Base-by-base conservation (phyloP, 2,113 vertebrate species). In the Circaetus gallicus region DNA sequence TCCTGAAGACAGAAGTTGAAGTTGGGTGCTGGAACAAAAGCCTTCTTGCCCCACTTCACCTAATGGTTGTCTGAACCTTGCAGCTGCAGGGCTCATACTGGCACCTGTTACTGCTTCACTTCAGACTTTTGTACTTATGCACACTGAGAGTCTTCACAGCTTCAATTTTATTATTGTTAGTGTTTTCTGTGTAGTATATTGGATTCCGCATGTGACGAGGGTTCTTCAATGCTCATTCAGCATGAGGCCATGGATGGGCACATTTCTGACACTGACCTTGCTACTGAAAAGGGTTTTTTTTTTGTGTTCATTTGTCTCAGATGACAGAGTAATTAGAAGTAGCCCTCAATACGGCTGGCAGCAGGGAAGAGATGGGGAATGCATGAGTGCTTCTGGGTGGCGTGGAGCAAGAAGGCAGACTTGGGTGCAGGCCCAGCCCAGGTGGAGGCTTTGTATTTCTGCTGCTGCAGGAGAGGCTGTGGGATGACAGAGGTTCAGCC, bases 21-120 rank as follows among this genome's bases (percentile, higher is more conserved):
- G 31, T 13, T 47, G 8, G 10, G 12, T 73, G 21, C 43, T 69
- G 17, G 45, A 80, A 56, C 0, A 3, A 67, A 89, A 89, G 25
- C 42, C 19, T 56, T 13, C 24, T 89, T 0, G 1, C 8, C 24
- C 11, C 0, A 0, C 7, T 89, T 16, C 0, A 1, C 13, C 21
- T 79, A 5, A 4, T 21, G 22, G 18, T 62, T 85, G 9, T 81
- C 17, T 7, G 5, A 29, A 9, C 21, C 19, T 77, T 80, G 61
- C 34, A 77, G 28, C 13, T 42, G 5, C 4, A 2, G 21, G 9
- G 8, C 20, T 86, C 0, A 0, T 58, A 19, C 4, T 70, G 40
- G 21, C 0, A 0, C 2, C 2, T 26, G 24, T 77, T 77, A 18
- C 11, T 81, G 34, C 58, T 93, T 79, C 0, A 0, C n/a, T 67